Conservation (phyloP, 2,113 vertebrate genomes). For the Neofelis nebulosa region DNA sequence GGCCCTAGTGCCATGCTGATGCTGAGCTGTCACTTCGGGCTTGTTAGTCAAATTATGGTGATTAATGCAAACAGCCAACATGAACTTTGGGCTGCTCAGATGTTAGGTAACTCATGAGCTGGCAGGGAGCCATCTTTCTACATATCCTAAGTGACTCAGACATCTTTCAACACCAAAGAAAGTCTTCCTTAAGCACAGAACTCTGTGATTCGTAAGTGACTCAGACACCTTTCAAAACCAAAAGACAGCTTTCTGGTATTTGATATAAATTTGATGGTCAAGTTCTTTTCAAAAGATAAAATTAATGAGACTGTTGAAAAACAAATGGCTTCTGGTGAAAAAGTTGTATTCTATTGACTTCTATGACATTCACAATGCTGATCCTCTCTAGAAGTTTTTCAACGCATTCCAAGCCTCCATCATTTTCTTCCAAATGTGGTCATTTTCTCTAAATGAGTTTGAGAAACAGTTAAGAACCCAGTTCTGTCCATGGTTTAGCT, state of each 20-base stretch:
- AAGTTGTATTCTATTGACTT: background rate
- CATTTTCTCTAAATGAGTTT: constrained; percentile 24
- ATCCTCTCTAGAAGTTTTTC: background rate
- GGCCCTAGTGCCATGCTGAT: background rate
- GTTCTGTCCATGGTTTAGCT: background rate
- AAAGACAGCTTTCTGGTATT: constrained; percentile 60
- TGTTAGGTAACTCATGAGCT: constrained; percentile 71
- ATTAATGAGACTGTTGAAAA: constrained; percentile 54
- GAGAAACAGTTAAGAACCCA: background rate
- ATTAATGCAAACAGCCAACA: constrained; percentile 78
- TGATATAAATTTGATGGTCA: constrained; percentile 64
- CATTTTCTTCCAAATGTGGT: background rate
- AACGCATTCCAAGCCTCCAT: background rate
- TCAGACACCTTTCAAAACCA: constrained; percentile 73
- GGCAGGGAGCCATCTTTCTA: constrained; percentile 66
- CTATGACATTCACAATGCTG: background rate
- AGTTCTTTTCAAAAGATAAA: constrained; percentile 44
- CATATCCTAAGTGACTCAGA: constrained; percentile 73
- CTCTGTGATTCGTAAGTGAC: constrained; percentile 70
- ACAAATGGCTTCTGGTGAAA: constrained; percentile 51
- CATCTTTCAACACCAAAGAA: constrained; percentile 71
- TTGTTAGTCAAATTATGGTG: constrained; percentile 78
- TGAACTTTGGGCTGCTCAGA: constrained; percentile 76
- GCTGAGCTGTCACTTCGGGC: constrained; percentile 64
- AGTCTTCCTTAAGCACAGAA: constrained; percentile 63